Base-by-base conservation (phyloP, 2,797 vertebrate genomes). In the Takifugu rubripes region DNA sequence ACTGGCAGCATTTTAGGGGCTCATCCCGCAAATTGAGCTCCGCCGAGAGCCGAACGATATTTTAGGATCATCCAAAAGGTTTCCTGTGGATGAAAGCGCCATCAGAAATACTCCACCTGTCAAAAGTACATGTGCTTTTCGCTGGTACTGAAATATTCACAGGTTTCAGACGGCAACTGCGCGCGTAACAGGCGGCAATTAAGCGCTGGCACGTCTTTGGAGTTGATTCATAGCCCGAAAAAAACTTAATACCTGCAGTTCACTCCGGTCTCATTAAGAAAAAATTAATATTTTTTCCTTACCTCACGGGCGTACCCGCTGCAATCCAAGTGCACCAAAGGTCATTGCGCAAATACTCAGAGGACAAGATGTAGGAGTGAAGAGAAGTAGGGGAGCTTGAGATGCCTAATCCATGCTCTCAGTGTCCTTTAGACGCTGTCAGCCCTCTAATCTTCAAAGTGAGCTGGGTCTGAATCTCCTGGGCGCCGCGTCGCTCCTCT, bases 341-440 rank as follows among this genome's bases (percentile, higher is more conserved):
- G 82, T 87, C 85, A 87, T 84, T 81, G 83, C 70, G 81, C 69
- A 81, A 76, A 78, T 72, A 59, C 82, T 79, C 70, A 75, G 68
- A 74, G 66, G 80, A 84, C 67, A 62, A 68, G 64, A 72, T 63
- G 60, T 31, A 24, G 61, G 56, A 77, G 67, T 75, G 62, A 70
- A 56, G 73, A 73, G 57, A 82, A 82, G 81, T 82, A 69, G 72
- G 74, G 73, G 81, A 69, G 70, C 72, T 7, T 69, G 69, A 73
- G 70, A 65, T 57, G 52, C 62, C 74, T 87, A 90, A 88, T 88
- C 88, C 86, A 40, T 46, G 72, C 78, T 78, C 68, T 75, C 75
- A 62, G 56, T 83, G 87, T 85, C 87, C 86, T 82, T 82, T 81
- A 86, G 68, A 84, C 79, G 77, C 67, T 64, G 79, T 73, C 81